phyloP scores from a whole-genome alignment of 1,140 invertebrate genomes.

The Helicorthomorpha holstii region DNA sequence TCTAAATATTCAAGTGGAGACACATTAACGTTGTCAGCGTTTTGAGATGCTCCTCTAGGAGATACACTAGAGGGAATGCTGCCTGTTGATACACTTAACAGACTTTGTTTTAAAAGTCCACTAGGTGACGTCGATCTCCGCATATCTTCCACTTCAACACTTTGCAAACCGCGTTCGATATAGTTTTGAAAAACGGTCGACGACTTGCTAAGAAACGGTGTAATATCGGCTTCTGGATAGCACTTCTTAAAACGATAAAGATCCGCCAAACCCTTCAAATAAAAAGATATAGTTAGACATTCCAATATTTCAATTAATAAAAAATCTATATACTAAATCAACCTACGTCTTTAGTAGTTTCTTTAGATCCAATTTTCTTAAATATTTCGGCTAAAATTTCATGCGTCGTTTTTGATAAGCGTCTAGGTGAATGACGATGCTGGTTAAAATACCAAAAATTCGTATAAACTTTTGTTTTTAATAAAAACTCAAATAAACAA shows the following conservation, averaged over 20 bases:
- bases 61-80: background rate
- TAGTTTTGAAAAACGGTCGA: conserved; percentile 85
- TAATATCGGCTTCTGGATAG: conserved; percentile 78
- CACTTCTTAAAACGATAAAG: conserved; percentile 78
- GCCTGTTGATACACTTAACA: background rate
- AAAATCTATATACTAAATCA: background rate
- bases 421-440: conserved; percentile 19
- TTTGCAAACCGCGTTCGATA: conserved; percentile 66
- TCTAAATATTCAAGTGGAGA: conserved; percentile 16
- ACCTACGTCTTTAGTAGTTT: conserved; percentile 58
- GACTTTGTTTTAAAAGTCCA: background rate
- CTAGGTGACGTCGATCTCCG: background rate
- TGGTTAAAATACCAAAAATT: background rate
- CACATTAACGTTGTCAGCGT: background rate
- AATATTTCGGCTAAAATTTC: conserved; percentile 78
- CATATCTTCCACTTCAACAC: conserved; percentile 42
- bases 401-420: conserved; percentile 51
- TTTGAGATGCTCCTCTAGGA: background rate
- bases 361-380: conserved; percentile 75
- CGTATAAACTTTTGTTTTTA: background rate
- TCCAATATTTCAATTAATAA: conserved; percentile 6
- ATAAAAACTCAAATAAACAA: background rate
- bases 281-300: background rate
- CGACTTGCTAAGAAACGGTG: conserved; percentile 71
- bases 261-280: conserved; percentile 51